These are phyloP conservation scores for Atta cephalotes DNA, from an alignment of 1,140 invertebrate species.

Conservation along the genomic window DNA sequence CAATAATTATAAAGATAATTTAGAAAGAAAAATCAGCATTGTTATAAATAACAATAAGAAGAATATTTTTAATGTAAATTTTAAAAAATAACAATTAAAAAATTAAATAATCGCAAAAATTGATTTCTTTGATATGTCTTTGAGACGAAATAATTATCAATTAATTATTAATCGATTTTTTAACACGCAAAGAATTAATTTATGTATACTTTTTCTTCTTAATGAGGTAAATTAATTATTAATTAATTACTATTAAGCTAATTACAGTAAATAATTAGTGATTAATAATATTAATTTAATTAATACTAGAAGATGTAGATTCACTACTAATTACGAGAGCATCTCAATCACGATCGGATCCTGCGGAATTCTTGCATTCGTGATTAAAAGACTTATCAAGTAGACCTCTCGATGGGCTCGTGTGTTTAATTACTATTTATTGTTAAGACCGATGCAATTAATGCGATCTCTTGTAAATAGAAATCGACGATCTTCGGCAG, in stretches of 20 bases:
- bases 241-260: not conserved
- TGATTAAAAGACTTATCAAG: conserved; percentile 43
- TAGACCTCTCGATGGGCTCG: conserved; percentile 60
- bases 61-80: not conserved
- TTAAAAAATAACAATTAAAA: not conserved
- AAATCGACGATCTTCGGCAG: conserved; percentile 50
- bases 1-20: not conserved
- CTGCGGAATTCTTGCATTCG: not conserved
- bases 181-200: not conserved
- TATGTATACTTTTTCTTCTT: not conserved
- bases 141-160: not conserved
- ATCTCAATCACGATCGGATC: conserved; percentile 31
- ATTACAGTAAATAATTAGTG: not conserved
- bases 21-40: not conserved
- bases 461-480: conserved; percentile 50
- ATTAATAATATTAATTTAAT: not conserved
- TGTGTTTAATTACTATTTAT: conserved; percentile 57
- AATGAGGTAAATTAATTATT: not conserved
- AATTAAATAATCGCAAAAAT: not conserved
- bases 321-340: conserved; percentile 32
- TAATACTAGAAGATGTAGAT: not conserved
- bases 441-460: conserved; percentile 40
- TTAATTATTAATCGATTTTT: not conserved
- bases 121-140: not conserved
- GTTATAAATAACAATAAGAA: not conserved